Percentiles rank a stretch among this genome's conserved stretches.
phyloP scores from a whole-genome alignment of 2,113 vertebrate genomes.

The Protobothrops mucrosquamatus region DNA sequence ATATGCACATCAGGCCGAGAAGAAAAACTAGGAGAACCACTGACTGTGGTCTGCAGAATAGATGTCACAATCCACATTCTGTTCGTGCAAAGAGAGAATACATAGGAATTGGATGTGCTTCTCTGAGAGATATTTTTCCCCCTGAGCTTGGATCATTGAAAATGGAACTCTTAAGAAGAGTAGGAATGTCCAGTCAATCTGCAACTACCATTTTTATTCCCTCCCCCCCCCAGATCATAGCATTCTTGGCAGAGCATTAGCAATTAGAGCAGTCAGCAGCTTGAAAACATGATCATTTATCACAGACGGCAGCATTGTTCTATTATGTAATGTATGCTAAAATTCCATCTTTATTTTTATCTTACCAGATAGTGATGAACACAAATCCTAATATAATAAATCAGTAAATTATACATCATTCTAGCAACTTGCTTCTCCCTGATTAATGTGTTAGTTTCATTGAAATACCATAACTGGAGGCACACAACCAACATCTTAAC shows the following conservation, averaged over 20 bases:
- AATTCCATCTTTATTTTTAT: constrained; percentile 17
- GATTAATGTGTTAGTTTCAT: constrained; percentile 51
- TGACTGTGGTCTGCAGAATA: neutral
- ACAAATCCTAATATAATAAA: constrained; percentile 15
- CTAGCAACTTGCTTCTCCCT: constrained; percentile 34
- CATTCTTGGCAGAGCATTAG: neutral
- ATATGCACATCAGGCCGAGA: neutral
- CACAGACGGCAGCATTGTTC: constrained; percentile 22
- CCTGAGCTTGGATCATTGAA: neutral
- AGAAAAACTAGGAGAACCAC: neutral
- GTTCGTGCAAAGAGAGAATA: neutral
- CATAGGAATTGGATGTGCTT: neutral
- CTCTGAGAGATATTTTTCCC: neutral
- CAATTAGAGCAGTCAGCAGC: constrained; percentile 36
- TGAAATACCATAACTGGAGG: constrained; percentile 3
- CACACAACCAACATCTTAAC: constrained; percentile 42
- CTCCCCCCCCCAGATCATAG: neutral
- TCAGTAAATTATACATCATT: constrained; percentile 27
- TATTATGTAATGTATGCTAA: constrained; percentile 22
- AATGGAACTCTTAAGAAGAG: neutral
- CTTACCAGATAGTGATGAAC: constrained; percentile 19
- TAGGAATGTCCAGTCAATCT: neutral
- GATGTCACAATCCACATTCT: neutral
- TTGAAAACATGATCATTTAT: constrained; percentile 23
- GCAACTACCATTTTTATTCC: neutral